Conservation (phyloP, 2,113 vertebrate species). For the Elephantulus edwardii region DNA sequence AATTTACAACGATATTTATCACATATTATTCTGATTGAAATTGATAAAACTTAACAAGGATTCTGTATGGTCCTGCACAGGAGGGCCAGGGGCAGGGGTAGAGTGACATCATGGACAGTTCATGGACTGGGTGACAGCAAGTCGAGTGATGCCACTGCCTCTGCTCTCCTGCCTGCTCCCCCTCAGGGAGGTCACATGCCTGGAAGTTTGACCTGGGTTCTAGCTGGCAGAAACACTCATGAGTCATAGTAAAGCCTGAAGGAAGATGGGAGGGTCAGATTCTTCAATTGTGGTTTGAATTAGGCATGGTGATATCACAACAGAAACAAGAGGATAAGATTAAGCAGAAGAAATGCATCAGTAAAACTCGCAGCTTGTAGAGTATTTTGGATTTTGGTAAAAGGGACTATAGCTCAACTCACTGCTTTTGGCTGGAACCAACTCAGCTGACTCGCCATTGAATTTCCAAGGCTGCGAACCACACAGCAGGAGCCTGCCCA, state of each 20-base stretch:
- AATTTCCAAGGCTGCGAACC: no score
- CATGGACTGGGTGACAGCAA: no score
- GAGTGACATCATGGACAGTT: no score
- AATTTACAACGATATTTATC: no score
- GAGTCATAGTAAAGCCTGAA: not conserved
- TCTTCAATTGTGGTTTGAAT: not conserved
- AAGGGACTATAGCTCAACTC: no score
- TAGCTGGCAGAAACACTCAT: not conserved
- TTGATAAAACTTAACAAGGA: no score
- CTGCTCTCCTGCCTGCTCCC: not conserved
- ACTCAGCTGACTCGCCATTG: no score
- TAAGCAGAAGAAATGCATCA: not conserved
- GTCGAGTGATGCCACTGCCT: not conserved
- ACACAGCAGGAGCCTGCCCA: no score
- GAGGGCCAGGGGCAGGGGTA: no score
- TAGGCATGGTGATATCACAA: not conserved
- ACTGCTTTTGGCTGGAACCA: no score
- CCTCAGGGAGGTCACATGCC: not conserved
- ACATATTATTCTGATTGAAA: no score
- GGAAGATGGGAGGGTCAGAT: not conserved
- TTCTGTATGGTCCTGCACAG: no score
- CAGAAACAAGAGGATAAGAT: not conserved
- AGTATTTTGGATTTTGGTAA: not conserved
- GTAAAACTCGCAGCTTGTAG: not conserved
- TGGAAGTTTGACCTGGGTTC: not conserved